Evolutionary conservation across 2,888 invertebrate species (phyloP).

Genomic region (Blastobasis adustella): DNA sequence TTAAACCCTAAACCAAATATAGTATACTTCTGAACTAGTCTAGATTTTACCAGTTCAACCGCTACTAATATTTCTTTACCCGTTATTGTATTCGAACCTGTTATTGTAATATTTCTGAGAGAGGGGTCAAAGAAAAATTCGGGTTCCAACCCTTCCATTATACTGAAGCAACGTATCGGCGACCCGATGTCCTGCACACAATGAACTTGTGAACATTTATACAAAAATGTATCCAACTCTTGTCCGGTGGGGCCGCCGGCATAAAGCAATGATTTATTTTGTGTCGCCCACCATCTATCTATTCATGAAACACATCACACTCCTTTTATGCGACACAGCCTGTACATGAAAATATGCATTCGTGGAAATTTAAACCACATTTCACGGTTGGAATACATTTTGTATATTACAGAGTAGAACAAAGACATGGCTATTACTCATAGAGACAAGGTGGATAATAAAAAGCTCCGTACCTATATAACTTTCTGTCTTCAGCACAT

Average conservation of each 20-base stretch:
- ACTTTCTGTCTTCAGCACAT: neutral
- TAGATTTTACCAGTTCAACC: too few relatives aligned
- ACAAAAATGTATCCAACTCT: neutral
- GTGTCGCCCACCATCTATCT: neutral
- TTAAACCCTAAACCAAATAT: too few relatives aligned
- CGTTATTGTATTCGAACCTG: too few relatives aligned
- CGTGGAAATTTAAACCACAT: too few relatives aligned
- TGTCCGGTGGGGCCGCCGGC: neutral
- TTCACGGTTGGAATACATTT: too few relatives aligned
- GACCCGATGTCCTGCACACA: neutral
- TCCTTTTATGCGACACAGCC: neutral
- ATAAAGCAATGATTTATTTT: constrained; percentile 5
- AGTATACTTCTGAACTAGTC: too few relatives aligned
- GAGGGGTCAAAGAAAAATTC: neutral
- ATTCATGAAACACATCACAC: neutral
- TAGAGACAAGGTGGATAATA: too few relatives aligned
- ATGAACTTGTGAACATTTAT: neutral
- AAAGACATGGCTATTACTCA: neutral
- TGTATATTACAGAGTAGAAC: neutral
- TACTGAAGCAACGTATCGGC: neutral
- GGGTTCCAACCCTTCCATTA: neutral
- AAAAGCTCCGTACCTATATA: neutral
- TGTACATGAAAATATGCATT: too few relatives aligned
- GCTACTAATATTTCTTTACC: too few relatives aligned
- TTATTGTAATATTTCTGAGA: too few relatives aligned